These are phyloP conservation scores for Callyntrura guangdongensis DNA, from an alignment of 2,888 invertebrate genomes.

Conservation along the genomic window DNA sequence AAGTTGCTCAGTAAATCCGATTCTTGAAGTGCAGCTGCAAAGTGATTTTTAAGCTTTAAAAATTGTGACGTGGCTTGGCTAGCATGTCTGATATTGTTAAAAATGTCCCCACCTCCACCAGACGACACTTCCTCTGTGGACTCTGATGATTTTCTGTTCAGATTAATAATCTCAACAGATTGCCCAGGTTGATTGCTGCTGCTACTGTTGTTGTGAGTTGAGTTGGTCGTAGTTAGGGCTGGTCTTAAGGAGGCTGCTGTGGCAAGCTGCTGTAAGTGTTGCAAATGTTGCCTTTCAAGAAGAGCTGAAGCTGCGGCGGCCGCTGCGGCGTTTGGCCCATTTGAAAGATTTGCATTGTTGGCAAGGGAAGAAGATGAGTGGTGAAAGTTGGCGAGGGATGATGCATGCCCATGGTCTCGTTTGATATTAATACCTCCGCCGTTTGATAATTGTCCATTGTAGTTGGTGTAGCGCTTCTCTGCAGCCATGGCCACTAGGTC, in stretches of 20 bases:
- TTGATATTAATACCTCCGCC: constrained; percentile 55
- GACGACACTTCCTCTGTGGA: constrained; percentile 78
- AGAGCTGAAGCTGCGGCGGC: constrained; percentile 60
- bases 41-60: constrained; percentile 77
- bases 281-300: constrained; percentile 72
- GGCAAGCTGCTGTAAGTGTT: constrained; percentile 71
- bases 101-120: constrained; percentile 69
- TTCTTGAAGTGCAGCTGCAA: constrained; percentile 77
- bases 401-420: constrained; percentile 52
- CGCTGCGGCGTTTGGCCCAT: constrained; percentile 68
- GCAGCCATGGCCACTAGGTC: constrained; percentile 68
- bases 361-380: constrained; percentile 61
- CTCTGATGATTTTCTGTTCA: constrained; percentile 79
- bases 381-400: constrained; percentile 75
- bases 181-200: constrained; percentile 49
- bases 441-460: constrained; percentile 72
- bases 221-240: constrained; percentile 57
- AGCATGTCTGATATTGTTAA: constrained; percentile 71
- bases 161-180: constrained; percentile 61
- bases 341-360: constrained; percentile 64
- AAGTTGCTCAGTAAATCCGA: constrained; percentile 78
- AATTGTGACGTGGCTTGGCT: constrained; percentile 65
- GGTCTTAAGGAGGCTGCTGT: constrained; percentile 69
- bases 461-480: constrained; percentile 64
- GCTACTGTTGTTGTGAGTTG: constrained; percentile 53